Conservation (phyloP, 1,140 invertebrate species). For the Drosophila neocordata region DNA sequence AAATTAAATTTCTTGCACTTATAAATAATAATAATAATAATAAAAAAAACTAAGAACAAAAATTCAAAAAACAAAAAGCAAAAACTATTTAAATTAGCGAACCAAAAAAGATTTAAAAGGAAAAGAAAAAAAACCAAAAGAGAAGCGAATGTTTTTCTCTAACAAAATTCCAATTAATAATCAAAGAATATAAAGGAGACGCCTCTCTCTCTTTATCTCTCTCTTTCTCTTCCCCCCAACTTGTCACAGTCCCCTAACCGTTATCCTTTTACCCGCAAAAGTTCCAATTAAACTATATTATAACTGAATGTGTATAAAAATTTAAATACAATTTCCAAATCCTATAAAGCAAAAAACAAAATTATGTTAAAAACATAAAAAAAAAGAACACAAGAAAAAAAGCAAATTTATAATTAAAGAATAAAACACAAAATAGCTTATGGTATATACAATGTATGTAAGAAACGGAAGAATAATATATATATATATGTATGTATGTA, state of each 20-base stretch:
- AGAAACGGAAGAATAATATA: conserved; percentile 40
- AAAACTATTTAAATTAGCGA: conserved; percentile 29
- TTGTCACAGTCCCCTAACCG: too few species aligned
- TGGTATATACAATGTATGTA: conserved; percentile 51
- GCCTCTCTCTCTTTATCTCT: not conserved
- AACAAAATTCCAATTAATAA: not conserved
- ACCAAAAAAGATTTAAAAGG: conserved; percentile 27
- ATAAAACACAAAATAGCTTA: conserved; percentile 43
- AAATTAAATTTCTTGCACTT: conserved; percentile 72
- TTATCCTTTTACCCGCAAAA: not conserved
- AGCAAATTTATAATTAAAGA: conserved; percentile 11
- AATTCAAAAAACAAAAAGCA: conserved; percentile 16
- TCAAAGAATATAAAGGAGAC: not conserved
- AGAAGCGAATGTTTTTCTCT: not conserved
- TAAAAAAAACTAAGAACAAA: conserved; percentile 10
- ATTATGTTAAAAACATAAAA: conserved; percentile 72
- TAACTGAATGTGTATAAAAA: conserved; percentile 46
- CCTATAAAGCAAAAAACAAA: conserved; percentile 30
- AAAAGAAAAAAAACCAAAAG: conserved; percentile 6
- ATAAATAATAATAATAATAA: conserved; percentile 37
- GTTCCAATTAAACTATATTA: not conserved
- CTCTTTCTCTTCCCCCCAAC: too few species aligned
- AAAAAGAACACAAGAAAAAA: conserved; percentile 21
- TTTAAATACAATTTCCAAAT: conserved; percentile 57
- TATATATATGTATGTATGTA: conserved; percentile 46